Conservation (phyloP, 92 coral and sea anemone genomes). For the Umimayanthus kanabou region DNA sequence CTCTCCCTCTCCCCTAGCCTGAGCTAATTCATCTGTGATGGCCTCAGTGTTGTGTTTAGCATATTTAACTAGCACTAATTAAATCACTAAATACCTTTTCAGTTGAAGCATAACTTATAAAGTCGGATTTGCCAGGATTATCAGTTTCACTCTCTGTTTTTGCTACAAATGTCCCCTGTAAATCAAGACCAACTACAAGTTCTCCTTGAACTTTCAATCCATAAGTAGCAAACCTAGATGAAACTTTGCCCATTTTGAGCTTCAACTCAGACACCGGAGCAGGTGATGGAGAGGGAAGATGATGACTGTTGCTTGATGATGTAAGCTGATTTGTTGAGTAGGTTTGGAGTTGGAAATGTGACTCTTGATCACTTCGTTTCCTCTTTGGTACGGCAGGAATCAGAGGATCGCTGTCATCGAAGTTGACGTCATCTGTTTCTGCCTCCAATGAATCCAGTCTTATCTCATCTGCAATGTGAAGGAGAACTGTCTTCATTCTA, state of each 20-base stretch:
- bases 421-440: neutral
- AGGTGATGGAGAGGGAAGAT: neutral
- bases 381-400: constrained; percentile 8
- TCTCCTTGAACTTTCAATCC: constrained; percentile 22
- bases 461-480: constrained; percentile 19
- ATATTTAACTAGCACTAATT: no score
- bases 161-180: neutral
- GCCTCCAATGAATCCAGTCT: constrained; percentile 34
- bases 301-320: neutral
- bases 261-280: constrained; percentile 21
- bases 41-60: no score
- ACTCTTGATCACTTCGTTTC: neutral
- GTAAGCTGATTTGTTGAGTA: constrained; percentile 8
- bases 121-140: neutral
- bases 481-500: no score
- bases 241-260: neutral
- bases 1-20: no score
- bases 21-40: no score
- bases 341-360: neutral
- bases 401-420: constrained; percentile 12
- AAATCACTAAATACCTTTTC: constrained; percentile 19
- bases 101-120: neutral
- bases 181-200: neutral
- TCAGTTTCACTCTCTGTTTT: constrained; percentile 14
- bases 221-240: constrained; percentile 8